Evolutionary conservation across 2,113 vertebrate species (phyloP), one percentile per base, ranked within the genome.

Genomic region (Lophochroa leadbeateri): DNA sequence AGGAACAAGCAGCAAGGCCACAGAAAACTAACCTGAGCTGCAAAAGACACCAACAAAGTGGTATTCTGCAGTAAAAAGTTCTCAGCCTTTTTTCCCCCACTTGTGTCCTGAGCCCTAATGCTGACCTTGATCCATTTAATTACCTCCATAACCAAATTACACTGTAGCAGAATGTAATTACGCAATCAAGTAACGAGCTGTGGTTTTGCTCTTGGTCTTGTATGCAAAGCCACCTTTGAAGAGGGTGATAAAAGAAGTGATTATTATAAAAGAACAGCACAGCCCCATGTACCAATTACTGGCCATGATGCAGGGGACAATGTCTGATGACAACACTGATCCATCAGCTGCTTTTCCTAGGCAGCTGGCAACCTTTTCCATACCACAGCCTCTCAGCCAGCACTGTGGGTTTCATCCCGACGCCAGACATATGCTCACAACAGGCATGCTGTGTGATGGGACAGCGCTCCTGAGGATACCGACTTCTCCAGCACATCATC

Each of bases 171-270:
- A 95, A 96, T 86, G 74, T 81, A 97, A 97, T 97, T 97, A 92
- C 79, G 88, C 94, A 97, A 96, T 93, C 96, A 93, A 96, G 82
- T 96, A 95, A 98, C 61, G 74, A 97, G 85, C 68, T 94, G 60
- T 85, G 92, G 75, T 57, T 92, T 95, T 52, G 82, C 86, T 96
- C 90, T 94, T 77, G 92, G 90, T 95, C 81, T 90, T 86, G 80
- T 91, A 74, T 23, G 94, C 85, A 88, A 86, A 88, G 80, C 85
- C 93, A 95, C 78, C 85, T 83, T 96, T 91, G 93, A 96, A 96
- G 96, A 60, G 55, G 41, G 88, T 0, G 3, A 97, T 55, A 88
- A 94, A 97, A 94, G 71, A 81, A 95, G 86, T 0, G 24, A 90
- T 95, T 85, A 88, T 69, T 79, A 76, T 44, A 17, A 92, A 94